Base-by-base conservation (phyloP, 2,797 vertebrate species). In the Clarias pachynema region DNA sequence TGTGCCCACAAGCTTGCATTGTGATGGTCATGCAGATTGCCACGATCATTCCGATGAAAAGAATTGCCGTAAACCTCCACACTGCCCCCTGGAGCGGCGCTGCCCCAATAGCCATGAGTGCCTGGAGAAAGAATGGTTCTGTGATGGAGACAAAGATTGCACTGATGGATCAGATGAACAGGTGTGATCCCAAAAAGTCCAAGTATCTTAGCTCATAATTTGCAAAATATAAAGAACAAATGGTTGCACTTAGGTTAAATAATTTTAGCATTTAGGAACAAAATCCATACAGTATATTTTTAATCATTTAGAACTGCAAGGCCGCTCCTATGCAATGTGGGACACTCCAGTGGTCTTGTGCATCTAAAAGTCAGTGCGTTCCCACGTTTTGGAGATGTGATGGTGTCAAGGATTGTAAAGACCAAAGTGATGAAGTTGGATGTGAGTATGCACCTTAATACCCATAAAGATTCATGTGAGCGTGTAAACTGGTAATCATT, bases 1-100 rank as follows among this genome's bases (percentile, higher is more conserved):
- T 0, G 86, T 99, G 77, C 92, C 96, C 0, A 87, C 92, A 63
- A 91, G 91, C 22, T 88, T 97, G 89, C 95, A 22, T 59, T 99
- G 97, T 0, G 97, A 99, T 0, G 96, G 97, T 0, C 95, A 96
- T 26, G 91, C 85, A 0, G 97, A 99, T 92, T 99, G 98, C 88
- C 85, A 24, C 0, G 98, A 99, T 0, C 95, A 87, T 78, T 98
- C 97, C 0, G 97, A 99, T 60, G 98, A 99, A 89, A 90, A 89
- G 49, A 90, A 90, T 86, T 99, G 97, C 3, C 80, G 90, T n/a
- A 93, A 87, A 70, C 94, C 95, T 0, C 93, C 94, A 0, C 90
- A 77, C 26, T 99, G 98, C 90, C 62, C 79, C 0, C 84, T 90
- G 0, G 93, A 96, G 84, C 90, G 94, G 49, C 93, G 15, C 0